Conservation (phyloP, 2,888 invertebrate species). For the Polyploca ridens region DNA sequence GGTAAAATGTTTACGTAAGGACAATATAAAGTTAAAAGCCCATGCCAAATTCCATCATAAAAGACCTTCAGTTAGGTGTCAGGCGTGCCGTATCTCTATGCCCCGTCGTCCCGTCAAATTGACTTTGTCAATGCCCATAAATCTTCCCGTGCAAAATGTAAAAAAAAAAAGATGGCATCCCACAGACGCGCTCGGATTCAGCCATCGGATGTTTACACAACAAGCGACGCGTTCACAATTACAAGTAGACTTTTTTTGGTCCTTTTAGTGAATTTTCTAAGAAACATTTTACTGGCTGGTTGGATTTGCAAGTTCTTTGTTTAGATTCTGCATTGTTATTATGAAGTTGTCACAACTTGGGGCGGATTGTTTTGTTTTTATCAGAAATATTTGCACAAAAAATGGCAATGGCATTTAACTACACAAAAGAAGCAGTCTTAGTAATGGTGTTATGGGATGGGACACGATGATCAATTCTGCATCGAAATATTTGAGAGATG, state of each 20-base stretch:
- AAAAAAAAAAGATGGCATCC: constrained; percentile 68
- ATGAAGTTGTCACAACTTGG: constrained; percentile 50
- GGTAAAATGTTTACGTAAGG: constrained; percentile 78
- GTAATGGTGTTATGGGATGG: too few species aligned
- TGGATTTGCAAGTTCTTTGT: constrained; percentile 44
- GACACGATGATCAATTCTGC: too few species aligned
- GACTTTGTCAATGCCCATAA: constrained; percentile 82
- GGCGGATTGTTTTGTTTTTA: constrained; percentile 14
- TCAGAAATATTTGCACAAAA: background rate
- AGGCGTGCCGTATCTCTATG: constrained; percentile 64
- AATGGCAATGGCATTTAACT: background rate
- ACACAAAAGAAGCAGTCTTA: too few species aligned
- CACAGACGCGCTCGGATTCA: constrained; percentile 59
- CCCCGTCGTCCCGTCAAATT: constrained; percentile 73
- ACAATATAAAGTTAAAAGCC: constrained; percentile 77
- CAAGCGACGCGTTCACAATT: constrained; percentile 58
- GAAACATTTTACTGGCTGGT: constrained; percentile 44
- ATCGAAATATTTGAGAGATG: too few species aligned
- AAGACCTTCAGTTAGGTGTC: constrained; percentile 48
- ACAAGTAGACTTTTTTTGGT: constrained; percentile 38
- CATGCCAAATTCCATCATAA: constrained; percentile 72
- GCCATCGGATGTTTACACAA: constrained; percentile 78
- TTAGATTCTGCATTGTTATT: constrained; percentile 32
- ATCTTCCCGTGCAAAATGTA: constrained; percentile 68
- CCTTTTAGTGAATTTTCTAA: constrained; percentile 57